A percentile compares a stretch with the other conserved stretches of the same genome.
Conservation (phyloP, 2,113 vertebrate species). For the Bufo bufo region DNA sequence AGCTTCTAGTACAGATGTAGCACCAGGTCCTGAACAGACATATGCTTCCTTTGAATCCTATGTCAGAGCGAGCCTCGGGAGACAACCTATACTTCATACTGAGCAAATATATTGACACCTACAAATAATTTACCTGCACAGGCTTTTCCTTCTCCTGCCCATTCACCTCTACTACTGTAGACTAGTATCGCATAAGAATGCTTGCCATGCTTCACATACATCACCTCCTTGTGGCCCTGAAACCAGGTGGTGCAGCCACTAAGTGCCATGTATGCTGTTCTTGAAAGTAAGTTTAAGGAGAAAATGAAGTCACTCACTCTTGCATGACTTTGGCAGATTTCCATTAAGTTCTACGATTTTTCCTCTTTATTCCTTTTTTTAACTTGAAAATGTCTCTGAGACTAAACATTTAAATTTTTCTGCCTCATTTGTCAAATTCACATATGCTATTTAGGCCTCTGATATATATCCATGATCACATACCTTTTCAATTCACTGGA, state of each 20-base stretch:
- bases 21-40: constrained; percentile 59
- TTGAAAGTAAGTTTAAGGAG: constrained; percentile 31
- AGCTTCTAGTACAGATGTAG: constrained; percentile 60
- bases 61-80: background rate
- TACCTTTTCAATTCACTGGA: constrained; percentile 17
- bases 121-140: background rate
- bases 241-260: background rate
- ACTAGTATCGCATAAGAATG: background rate
- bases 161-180: background rate
- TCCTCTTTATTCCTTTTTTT: constrained; percentile 24
- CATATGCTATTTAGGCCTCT: constrained; percentile 31
- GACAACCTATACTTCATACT: constrained; percentile 1
- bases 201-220: background rate
- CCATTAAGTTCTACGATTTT: constrained; percentile 39
- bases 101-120: constrained; percentile 11
- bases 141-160: background rate
- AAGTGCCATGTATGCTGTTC: constrained; percentile 7
- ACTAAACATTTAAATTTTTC: constrained; percentile 51
- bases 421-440: constrained; percentile 48
- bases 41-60: constrained; percentile 46
- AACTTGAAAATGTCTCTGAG: constrained; percentile 32
- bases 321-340: constrained; percentile 35
- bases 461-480: constrained; percentile 41
- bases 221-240: background rate
- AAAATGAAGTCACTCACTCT: constrained; percentile 52